Percentiles rank a stretch among this genome's conserved stretches.
Evolutionary conservation across 1,140 invertebrate genomes (phyloP).

Genomic region (Anadara kagoshimensis): DNA sequence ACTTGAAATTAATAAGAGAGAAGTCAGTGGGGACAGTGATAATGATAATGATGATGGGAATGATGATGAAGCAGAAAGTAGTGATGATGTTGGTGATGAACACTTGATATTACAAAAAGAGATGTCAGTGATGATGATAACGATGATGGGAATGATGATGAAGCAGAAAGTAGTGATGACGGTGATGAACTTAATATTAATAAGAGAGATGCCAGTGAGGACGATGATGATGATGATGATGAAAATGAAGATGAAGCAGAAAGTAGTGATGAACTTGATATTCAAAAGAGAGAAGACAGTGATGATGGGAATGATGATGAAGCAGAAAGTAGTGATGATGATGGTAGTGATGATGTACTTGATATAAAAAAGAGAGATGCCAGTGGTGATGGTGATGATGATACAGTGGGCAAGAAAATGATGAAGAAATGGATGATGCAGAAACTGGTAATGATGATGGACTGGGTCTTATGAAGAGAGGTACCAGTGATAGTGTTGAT

Average conservation of each 20-base stretch:
- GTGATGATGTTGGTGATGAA: neutral
- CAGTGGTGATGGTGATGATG: neutral
- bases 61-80: neutral
- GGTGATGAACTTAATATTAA: neutral
- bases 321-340: neutral
- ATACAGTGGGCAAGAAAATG: neutral
- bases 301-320: conserved; percentile 15
- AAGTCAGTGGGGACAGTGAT: neutral
- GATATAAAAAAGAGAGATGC: neutral
- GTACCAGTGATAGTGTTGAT: neutral
- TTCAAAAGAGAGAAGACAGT: neutral
- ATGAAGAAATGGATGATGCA: neutral
- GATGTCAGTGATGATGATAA: conserved; percentile 6
- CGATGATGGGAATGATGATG: conserved; percentile 19
- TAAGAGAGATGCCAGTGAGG: neutral
- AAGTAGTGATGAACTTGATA: neutral
- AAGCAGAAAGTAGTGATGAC: conserved; percentile 3
- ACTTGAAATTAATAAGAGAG: neutral
- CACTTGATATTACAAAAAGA: neutral
- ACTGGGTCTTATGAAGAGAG: neutral
- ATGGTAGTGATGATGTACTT: neutral
- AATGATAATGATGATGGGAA: neutral
- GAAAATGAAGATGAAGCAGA: neutral
- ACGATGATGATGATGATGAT: neutral
- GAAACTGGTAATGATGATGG: neutral